A percentile compares a stretch with the other conserved stretches of the same genome.
Conservation (phyloP, 2,888 invertebrate species). For the Eugnorisma glareosa region DNA sequence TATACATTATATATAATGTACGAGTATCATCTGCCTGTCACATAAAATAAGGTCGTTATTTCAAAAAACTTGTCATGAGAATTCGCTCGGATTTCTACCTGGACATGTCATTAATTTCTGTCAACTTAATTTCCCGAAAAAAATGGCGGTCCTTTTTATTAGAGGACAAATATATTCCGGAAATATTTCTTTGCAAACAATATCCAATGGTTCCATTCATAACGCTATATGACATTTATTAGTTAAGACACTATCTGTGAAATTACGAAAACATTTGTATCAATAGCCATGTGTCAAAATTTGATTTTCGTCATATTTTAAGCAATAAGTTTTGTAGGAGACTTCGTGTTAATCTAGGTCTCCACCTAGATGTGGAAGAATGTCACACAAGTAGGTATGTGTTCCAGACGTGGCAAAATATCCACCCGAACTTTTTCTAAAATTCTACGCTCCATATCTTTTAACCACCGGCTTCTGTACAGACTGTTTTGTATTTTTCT, state of each 20-base stretch:
- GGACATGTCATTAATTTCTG: slow-evolving; percentile 49
- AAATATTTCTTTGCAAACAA: slow-evolving; percentile 9
- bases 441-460: neutral
- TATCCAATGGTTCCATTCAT: neutral
- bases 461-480: neutral
- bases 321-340: neutral
- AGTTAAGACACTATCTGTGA: neutral
- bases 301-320: neutral
- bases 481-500: neutral
- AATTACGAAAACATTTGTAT: neutral
- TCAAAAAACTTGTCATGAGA: slow-evolving; percentile 27
- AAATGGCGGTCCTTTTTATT: slow-evolving; percentile 9
- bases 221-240: neutral
- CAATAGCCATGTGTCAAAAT: neutral
- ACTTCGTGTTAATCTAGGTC: neutral
- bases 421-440: neutral
- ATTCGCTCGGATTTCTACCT: slow-evolving; percentile 22
- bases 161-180: slow-evolving; percentile 1
- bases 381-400: neutral
- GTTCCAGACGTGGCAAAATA: neutral
- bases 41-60: slow-evolving; percentile 19
- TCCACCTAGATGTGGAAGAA: neutral
- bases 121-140: slow-evolving; percentile 33
- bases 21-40: neutral
- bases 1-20: neutral